Conservation (phyloP, 2,888 invertebrate species). For the Drosophila bunnanda region DNA sequence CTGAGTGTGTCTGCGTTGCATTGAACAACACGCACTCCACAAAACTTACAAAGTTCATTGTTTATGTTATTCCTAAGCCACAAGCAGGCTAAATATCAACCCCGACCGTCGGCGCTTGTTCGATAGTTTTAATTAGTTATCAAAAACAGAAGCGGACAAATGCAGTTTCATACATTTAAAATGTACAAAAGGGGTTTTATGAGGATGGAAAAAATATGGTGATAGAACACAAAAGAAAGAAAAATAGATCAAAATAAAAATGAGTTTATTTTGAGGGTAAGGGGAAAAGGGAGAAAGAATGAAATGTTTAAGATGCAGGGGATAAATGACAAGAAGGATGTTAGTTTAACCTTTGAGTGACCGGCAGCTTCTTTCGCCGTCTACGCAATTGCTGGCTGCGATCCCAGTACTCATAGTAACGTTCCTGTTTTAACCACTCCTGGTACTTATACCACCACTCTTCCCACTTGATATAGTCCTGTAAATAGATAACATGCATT, state of each 20-base stretch:
- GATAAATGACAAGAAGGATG: slow-evolving; percentile 26
- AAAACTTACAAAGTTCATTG: slow-evolving; percentile 57
- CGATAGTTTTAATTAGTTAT: slow-evolving; percentile 35
- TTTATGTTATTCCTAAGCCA: slow-evolving; percentile 24
- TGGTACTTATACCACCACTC: slow-evolving; percentile 97
- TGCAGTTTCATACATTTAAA: slow-evolving; percentile 70
- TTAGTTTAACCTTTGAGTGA: slow-evolving; percentile 84
- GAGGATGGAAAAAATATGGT: slow-evolving; percentile 3
- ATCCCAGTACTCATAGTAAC: slow-evolving; percentile 85
- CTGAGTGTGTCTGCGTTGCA: slow-evolving; percentile 43
- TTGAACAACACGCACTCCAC: slow-evolving; percentile 53
- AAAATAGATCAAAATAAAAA: slow-evolving; percentile 35
- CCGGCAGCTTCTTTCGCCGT: slow-evolving; percentile 85
- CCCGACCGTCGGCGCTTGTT: slow-evolving; percentile 12
- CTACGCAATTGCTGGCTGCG: slow-evolving; percentile 84
- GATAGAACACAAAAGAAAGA: slow-evolving; percentile 29
- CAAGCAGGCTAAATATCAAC: slow-evolving; percentile 4
- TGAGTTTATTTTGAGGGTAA: slow-evolving; percentile 11
- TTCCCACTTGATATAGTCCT: slow-evolving; percentile 96
- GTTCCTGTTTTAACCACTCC: slow-evolving; percentile 91
- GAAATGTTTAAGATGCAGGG: slow-evolving; percentile 35
- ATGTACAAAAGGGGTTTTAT: slow-evolving; percentile 59
- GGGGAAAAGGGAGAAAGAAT: background rate
- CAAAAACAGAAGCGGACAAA: slow-evolving; percentile 64
- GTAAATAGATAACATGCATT: background rate